These are phyloP conservation scores for Indicator maculatus DNA, from an alignment of 2,113 vertebrate species.

Conservation along the genomic window DNA sequence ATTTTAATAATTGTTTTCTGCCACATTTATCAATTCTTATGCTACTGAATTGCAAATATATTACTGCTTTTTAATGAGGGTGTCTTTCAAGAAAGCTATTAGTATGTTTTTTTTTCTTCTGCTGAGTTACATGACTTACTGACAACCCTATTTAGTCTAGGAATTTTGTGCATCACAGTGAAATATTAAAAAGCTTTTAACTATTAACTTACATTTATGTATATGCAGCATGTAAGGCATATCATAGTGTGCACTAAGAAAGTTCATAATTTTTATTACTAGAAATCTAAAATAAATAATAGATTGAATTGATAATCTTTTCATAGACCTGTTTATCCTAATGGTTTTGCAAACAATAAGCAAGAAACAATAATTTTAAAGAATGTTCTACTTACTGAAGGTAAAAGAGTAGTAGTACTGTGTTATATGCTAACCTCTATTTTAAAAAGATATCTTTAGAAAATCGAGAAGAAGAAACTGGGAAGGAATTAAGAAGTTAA, in stretches of 20 bases:
- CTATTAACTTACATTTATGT: neutral
- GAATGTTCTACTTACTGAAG: neutral
- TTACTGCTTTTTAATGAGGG: neutral
- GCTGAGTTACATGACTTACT: neutral
- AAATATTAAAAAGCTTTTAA: conserved; percentile 44
- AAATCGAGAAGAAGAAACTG: neutral
- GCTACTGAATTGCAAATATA: conserved; percentile 7
- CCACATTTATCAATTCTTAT: conserved; percentile 17
- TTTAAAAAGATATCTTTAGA: neutral
- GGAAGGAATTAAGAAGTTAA: neutral
- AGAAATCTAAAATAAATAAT: conserved; percentile 1
- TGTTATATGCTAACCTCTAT: neutral
- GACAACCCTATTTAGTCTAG: neutral
- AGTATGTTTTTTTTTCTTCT: conserved; percentile 5
- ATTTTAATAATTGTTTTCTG: conserved; percentile 23
- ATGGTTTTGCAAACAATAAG: neutral
- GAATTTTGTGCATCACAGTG: neutral
- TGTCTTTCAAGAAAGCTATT: neutral
- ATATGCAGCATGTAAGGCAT: neutral
- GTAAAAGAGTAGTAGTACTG: neutral
- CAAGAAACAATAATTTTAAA: neutral
- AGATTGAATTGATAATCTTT: neutral
- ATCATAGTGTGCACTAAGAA: neutral
- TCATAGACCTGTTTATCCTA: neutral
- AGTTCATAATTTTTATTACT: neutral